Percentiles rank a stretch among this genome's conserved stretches.
Evolutionary conservation across 2,888 invertebrate species (phyloP).

Genomic region (Monoplex corrugatus): DNA sequence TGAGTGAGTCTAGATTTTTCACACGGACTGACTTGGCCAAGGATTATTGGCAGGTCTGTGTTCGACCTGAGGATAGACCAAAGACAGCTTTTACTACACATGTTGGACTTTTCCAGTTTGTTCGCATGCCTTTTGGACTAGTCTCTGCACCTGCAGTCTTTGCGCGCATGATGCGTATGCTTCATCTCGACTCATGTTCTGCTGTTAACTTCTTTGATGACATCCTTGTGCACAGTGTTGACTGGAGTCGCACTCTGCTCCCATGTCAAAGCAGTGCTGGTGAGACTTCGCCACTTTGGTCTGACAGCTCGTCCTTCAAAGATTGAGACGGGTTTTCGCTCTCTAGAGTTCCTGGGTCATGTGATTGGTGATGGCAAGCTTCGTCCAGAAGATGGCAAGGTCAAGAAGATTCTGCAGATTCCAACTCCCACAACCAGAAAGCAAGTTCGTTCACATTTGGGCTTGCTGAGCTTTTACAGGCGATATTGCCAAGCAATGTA

Average conservation of each 20-base stretch:
- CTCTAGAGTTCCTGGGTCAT: no score
- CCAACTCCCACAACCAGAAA: conserved; percentile 40
- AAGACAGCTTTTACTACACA: no score
- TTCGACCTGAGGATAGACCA: background rate
- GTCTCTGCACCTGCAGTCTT: background rate
- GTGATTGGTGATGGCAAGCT: background rate
- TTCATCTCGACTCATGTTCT: background rate
- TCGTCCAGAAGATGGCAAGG: background rate
- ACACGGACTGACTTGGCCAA: background rate
- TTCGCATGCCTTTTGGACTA: background rate
- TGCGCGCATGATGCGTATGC: background rate
- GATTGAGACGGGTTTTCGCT: no score
- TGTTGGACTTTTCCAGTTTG: background rate
- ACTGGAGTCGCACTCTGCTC: background rate
- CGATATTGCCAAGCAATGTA: no score
- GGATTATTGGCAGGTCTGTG: background rate
- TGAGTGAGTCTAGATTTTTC: background rate
- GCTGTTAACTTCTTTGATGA: conserved; percentile 4
- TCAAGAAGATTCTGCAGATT: background rate
- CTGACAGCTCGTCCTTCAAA: background rate
- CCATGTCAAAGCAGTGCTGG: background rate
- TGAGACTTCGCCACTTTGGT: background rate
- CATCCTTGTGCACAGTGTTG: background rate
- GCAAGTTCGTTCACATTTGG: conserved; percentile 50
- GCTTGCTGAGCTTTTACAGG: conserved; percentile 56